Evolutionary conservation across 2,888 invertebrate genomes (phyloP).

Genomic region (Abrostola tripartita): DNA sequence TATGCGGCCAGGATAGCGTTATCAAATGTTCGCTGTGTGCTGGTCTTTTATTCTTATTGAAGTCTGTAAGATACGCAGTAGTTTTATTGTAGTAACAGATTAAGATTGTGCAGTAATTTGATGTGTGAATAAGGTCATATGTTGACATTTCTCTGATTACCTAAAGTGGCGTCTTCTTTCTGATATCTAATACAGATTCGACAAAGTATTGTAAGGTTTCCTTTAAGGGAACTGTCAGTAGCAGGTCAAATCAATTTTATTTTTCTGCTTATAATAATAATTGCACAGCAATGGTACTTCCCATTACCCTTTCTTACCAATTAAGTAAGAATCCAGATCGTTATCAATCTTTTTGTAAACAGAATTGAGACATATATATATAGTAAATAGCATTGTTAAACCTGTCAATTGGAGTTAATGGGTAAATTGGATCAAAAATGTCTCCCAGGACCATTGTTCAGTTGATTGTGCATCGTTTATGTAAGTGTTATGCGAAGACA

Average conservation of each 20-base stretch:
- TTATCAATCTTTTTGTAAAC: slow-evolving; percentile 45
- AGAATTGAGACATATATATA: slow-evolving; percentile 53
- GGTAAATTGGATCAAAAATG: slow-evolving; percentile 67
- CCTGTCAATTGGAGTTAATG: slow-evolving; percentile 72
- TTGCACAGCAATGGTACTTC: background rate
- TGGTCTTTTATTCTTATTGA: slow-evolving; percentile 47
- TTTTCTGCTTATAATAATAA: too few relatives aligned
- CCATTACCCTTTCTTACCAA: slow-evolving; percentile 10
- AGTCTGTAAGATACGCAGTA: background rate
- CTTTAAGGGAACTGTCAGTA: too few relatives aligned
- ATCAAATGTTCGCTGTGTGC: slow-evolving; percentile 55
- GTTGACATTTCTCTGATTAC: too few relatives aligned
- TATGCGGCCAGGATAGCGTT: slow-evolving; percentile 63
- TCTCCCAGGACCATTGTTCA: slow-evolving; percentile 62
- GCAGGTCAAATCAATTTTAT: too few relatives aligned
- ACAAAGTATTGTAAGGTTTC: too few relatives aligned
- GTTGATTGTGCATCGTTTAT: slow-evolving; percentile 37
- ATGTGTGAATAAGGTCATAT: too few relatives aligned
- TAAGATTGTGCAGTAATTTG: too few relatives aligned
- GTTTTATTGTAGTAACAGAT: slow-evolving; percentile 2
- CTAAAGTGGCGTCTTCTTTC: too few relatives aligned
- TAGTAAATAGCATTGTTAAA: slow-evolving; percentile 63
- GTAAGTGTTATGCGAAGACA: slow-evolving; percentile 7
- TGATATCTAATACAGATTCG: too few relatives aligned
- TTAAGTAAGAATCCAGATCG: slow-evolving; percentile 23